Percentiles rank a stretch among this genome's conserved stretches.
Evolutionary conservation across 2,113 vertebrate genomes (phyloP).

Genomic region (Paradisaea rubra): DNA sequence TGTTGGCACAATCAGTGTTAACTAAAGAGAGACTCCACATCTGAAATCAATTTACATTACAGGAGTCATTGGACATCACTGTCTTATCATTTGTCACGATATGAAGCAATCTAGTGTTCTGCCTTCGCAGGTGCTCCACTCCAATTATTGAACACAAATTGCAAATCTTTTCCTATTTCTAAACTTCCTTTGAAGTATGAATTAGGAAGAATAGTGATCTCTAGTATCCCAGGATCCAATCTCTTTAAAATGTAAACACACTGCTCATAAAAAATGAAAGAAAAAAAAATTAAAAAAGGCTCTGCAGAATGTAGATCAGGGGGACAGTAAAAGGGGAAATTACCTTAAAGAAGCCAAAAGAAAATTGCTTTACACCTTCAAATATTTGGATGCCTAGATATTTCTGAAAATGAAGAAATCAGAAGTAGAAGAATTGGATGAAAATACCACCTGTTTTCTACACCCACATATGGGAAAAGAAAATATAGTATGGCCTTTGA

Average conservation of each 20-base stretch:
- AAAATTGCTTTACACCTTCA: not conserved
- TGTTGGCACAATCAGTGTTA: conserved; percentile 1
- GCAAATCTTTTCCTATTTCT: conserved; percentile 30
- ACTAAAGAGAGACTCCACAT: not conserved
- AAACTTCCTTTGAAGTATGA: not conserved
- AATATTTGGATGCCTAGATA: not conserved
- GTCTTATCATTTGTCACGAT: not conserved
- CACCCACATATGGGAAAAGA: not conserved
- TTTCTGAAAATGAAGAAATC: not conserved
- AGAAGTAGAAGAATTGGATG: not conserved
- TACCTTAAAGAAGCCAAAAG: not conserved
- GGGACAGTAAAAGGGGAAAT: not conserved
- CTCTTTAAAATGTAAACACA: not conserved
- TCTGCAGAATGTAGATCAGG: not conserved
- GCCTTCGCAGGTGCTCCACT: not conserved
- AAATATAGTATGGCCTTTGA: not conserved
- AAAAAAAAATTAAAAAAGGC: not conserved
- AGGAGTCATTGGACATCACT: not conserved
- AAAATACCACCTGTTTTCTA: not conserved
- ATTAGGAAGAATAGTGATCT: not conserved
- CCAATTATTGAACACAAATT: conserved; percentile 42
- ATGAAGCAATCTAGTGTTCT: conserved; percentile 45
- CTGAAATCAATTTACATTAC: conserved; percentile 56
- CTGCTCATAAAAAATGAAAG: not conserved
- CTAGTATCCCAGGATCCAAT: not conserved